A percentile compares a stretch with the other conserved stretches of the same genome.
Conservation (phyloP, 2,888 invertebrate genomes). For the Leptodirus hochenwartii region DNA sequence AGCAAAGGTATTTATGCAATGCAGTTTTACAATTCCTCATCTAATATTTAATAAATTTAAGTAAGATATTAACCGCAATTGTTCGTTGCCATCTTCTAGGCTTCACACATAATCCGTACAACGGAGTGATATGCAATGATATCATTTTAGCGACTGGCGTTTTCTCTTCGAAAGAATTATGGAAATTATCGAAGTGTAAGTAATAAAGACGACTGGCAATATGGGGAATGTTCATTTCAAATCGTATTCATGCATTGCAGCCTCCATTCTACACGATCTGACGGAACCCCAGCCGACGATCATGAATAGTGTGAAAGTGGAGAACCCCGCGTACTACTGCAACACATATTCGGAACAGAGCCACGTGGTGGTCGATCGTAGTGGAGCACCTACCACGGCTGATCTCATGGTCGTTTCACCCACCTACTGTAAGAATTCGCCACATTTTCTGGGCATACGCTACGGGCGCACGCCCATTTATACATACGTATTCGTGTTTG, state of each 20-base stretch:
- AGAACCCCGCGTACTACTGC: slow-evolving; percentile 67
- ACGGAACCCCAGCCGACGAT: slow-evolving; percentile 47
- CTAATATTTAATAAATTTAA: neutral
- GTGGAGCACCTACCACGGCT: slow-evolving; percentile 23
- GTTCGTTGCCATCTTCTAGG: too few relatives aligned
- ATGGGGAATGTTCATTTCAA: too few relatives aligned
- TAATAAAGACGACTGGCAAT: too few relatives aligned
- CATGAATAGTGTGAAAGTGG: slow-evolving; percentile 64
- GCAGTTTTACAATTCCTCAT: slow-evolving; percentile 1
- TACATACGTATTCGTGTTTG: too few relatives aligned
- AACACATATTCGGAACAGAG: slow-evolving; percentile 60
- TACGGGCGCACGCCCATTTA: slow-evolving; percentile 1
- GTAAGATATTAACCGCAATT: slow-evolving; percentile 11
- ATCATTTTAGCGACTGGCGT: slow-evolving; percentile 99
- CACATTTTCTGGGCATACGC: neutral
- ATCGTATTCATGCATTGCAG: slow-evolving; percentile 42
- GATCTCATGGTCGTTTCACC: slow-evolving; percentile 54
- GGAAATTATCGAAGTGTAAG: slow-evolving; percentile 82
- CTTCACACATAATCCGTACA: slow-evolving; percentile 90
- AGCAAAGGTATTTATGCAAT: slow-evolving; percentile 41
- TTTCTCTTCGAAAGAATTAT: slow-evolving; percentile 98
- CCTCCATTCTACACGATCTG: slow-evolving; percentile 85
- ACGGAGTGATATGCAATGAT: slow-evolving; percentile 97
- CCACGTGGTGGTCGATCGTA: slow-evolving; percentile 32
- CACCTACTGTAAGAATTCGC: slow-evolving; percentile 50